Evolutionary conservation across 23 tunicate species (phyloP), one percentile per base, ranked within the genome.

Genomic region (Trididemnum nubilum): DNA sequence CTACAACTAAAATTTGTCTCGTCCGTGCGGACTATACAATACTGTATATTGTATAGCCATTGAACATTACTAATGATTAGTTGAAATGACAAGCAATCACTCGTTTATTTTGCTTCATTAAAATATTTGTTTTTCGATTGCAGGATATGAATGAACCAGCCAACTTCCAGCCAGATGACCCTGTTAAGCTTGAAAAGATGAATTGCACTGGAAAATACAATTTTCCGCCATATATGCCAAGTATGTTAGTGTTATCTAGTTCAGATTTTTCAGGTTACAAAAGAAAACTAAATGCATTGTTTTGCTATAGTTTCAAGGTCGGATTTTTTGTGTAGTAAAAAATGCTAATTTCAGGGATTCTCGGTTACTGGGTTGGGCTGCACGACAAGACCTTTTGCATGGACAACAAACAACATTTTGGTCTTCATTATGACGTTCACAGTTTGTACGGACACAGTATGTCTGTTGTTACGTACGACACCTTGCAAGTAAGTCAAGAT

Each of bases 81-180:
- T n/a, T n/a, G n/a, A n/a, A n/a, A n/a, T n/a, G n/a, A n/a, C n/a
- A n/a, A n/a, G n/a, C n/a, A n/a, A n/a, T n/a, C n/a, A n/a, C n/a
- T n/a, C n/a, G n/a, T n/a, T n/a, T n/a, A n/a, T n/a, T n/a, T n/a
- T n/a, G n/a, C n/a, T n/a, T n/a, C n/a, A n/a, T n/a, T n/a, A n/a
- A n/a, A n/a, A n/a, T n/a, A n/a, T n/a, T n/a, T n/a, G n/a, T n/a
- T n/a, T n/a, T 12, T 12, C 29, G 26, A 23, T 61, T 61, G 18
- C 38, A 93, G 98, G 99, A 96, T 72, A 96, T 96, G 99, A 91
- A 96, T 57, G 99, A 96, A 81, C 99, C 99, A 1, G 90, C 99
- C 24, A 96, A 91, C 84, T 96, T 96, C 51, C 97, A 91, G 76
- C 91, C 99, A 24, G 99, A 96, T 64, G 82, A 91, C 52, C 85